Percentiles rank a stretch among this genome's conserved stretches.
Evolutionary conservation across 2,113 vertebrate species (phyloP).

Genomic region (Butastur rufipennis): DNA sequence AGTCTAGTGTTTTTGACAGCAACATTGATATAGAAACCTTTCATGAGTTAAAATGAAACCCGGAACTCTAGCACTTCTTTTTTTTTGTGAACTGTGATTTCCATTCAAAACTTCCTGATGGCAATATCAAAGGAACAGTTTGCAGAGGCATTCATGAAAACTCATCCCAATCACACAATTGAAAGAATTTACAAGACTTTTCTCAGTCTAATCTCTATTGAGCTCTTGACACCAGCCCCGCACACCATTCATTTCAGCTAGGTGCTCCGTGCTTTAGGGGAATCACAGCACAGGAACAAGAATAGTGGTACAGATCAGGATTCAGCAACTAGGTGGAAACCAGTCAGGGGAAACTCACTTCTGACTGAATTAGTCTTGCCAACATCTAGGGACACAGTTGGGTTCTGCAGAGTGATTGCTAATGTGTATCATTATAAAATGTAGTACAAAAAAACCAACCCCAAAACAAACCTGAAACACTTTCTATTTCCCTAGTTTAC

Average conservation of each 20-base stretch:
- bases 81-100: background rate
- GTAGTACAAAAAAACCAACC: background rate
- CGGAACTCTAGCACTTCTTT: background rate
- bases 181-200: background rate
- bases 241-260: background rate
- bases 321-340: background rate
- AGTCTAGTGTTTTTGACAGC: background rate
- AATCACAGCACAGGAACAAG: background rate
- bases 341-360: background rate
- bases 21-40: background rate
- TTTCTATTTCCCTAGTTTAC: background rate
- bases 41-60: background rate
- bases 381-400: background rate
- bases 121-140: background rate
- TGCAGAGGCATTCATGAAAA: background rate
- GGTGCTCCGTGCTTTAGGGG: background rate
- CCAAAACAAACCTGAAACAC: fast-evolving
- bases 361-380: background rate
- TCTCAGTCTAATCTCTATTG: background rate
- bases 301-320: background rate
- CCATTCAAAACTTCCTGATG: background rate
- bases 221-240: background rate
- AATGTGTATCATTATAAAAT: background rate
- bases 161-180: background rate
- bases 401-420: background rate